Conservation (phyloP, 2,888 invertebrate species). For the Phymatocera aterrima region DNA sequence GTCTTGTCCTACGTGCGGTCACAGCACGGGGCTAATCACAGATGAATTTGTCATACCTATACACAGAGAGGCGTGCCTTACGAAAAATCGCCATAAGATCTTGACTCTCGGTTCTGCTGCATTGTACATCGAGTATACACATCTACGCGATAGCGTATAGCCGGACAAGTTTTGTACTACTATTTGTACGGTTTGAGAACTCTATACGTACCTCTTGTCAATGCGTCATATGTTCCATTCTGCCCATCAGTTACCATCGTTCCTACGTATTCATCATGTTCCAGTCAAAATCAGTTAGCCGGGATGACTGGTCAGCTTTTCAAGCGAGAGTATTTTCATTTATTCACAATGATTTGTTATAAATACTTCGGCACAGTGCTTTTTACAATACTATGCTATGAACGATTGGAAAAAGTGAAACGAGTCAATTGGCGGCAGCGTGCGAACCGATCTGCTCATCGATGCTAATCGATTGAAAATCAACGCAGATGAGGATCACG, state of each 20-base stretch:
- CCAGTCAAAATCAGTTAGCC: neutral
- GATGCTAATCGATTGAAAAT: neutral
- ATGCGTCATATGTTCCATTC: constrained; percentile 5
- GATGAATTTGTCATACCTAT: constrained; percentile 54
- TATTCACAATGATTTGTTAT: neutral
- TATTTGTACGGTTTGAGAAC: constrained; percentile 24
- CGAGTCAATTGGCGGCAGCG: constrained; percentile 1
- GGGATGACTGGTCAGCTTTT: neutral
- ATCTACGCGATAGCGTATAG: neutral
- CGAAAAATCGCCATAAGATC: constrained; percentile 34
- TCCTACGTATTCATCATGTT: neutral
- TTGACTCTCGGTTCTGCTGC: constrained; percentile 9
- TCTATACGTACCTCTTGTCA: neutral
- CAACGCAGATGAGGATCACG: neutral
- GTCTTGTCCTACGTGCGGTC: constrained; percentile 37
- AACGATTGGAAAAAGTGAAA: neutral
- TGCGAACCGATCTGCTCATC: neutral
- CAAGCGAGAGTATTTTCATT: neutral
- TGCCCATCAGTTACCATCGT: neutral
- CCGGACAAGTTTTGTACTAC: neutral
- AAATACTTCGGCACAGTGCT: neutral
- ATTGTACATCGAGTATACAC: neutral
- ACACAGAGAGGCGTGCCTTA: constrained; percentile 39
- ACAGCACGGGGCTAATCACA: constrained; percentile 51
- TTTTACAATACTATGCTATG: neutral